Percentiles rank a stretch among this genome's conserved stretches.
phyloP scores from a whole-genome alignment of 2,797 vertebrate genomes.

The Atherinosoma microstoma region DNA sequence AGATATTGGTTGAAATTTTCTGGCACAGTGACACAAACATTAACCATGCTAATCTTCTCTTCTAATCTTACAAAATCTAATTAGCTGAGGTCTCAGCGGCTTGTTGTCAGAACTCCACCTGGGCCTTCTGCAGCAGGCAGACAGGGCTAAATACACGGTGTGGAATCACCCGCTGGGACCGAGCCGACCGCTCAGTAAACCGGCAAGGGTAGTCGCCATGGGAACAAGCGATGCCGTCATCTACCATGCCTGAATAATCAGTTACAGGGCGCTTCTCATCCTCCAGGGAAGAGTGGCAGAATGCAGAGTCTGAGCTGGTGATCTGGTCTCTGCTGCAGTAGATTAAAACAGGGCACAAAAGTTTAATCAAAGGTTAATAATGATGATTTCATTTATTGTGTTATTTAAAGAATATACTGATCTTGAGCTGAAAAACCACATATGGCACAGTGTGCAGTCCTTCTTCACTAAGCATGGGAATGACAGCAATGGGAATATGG shows the following conservation, averaged over 20 bases:
- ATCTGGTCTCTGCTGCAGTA: slow-evolving; percentile 60
- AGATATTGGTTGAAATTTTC: slow-evolving; percentile 33
- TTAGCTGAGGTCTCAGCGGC: slow-evolving; percentile 47
- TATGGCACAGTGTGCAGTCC: slow-evolving; percentile 24
- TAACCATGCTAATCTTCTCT: slow-evolving; percentile 32
- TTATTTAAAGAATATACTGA: slow-evolving; percentile 24
- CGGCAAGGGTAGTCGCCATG: slow-evolving; percentile 93
- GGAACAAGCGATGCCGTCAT: slow-evolving; percentile 78
- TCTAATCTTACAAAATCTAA: slow-evolving; percentile 53
- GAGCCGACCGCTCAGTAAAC: slow-evolving; percentile 81
- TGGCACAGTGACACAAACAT: slow-evolving; percentile 37
- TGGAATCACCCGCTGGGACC: slow-evolving; percentile 87
- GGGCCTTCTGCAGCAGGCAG: slow-evolving; percentile 81
- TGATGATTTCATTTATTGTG: slow-evolving; percentile 33
- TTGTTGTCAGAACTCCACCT: slow-evolving; percentile 71
- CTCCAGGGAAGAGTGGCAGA: slow-evolving; percentile 59
- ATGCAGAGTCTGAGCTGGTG: slow-evolving; percentile 58
- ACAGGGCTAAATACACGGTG: slow-evolving; percentile 90
- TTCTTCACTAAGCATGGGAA: slow-evolving; percentile 41
- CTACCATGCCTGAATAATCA: slow-evolving; percentile 68
- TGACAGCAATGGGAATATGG: slow-evolving; percentile 61
- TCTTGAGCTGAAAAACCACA: slow-evolving; percentile 24
- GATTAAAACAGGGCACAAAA: slow-evolving; percentile 54
- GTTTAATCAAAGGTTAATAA: slow-evolving; percentile 65
- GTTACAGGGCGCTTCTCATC: slow-evolving; percentile 62